Base-by-base conservation (phyloP, 2,888 invertebrate species). In the Anthrax anthrax region DNA sequence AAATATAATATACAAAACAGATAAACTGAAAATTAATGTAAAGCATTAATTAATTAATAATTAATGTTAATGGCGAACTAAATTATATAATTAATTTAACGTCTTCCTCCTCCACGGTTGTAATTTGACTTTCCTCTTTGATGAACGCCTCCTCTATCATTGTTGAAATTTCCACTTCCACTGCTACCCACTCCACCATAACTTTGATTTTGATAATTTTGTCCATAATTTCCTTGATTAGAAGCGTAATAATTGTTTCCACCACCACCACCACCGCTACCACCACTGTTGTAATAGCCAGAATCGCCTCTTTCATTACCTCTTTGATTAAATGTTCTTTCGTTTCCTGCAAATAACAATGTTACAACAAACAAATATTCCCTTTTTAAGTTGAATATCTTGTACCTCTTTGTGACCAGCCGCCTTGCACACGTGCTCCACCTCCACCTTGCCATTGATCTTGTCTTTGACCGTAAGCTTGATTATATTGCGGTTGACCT, bases 391-490 rank as follows among this genome's bases (percentile, higher is more conserved):
- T 23, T 23, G 8, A 23, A 23, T 23, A 6, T 23, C 8, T 23
- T 23, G 9, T 40, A 42, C 57, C 56, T 34, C 54, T 53, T 45
- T 58, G 57, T 23, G 57, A 53, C 66, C 67, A 67, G n/a, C 65
- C 64, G 3, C 65, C 65, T 51, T 66, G 67, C 2, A 68, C 65
- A n/a, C 67, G 61, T n/a, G 63, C 63, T 40, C 61, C 64, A n/a
- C 60, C 61, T n/a, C 40, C 39, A 39, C 39, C 37, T 4, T 36
- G 27, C 46, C 46, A 41, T 27, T 37, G 48, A 40, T 9, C 54
- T 49, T 39, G 51, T 52, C 37, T 44, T 47, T 44, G 47, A 23
- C 50, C 43, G 27, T 48, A 44, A 32, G 29, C 1, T 12, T 48
- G 44, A 38, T 43, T 44, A 23, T 39, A 37, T n/a, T 40, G 46